A percentile compares a stretch with the other conserved stretches of the same genome.
Evolutionary conservation across 2,113 vertebrate species (phyloP).

Genomic region (Plecotus auritus): DNA sequence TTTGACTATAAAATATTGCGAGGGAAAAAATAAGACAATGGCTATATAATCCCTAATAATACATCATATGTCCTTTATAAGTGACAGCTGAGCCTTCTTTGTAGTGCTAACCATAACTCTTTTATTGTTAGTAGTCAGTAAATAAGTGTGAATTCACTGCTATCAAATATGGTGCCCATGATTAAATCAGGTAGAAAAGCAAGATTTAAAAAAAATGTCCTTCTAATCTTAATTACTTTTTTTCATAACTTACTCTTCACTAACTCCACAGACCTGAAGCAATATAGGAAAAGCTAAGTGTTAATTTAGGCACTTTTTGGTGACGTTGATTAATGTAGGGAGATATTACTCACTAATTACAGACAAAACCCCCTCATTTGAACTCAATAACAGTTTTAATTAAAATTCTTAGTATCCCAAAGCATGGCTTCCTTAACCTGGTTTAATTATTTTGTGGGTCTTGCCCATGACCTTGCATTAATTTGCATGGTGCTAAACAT

Average conservation of each 20-base stretch:
- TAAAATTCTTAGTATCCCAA: constrained; percentile 74
- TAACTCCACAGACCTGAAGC: constrained; percentile 60
- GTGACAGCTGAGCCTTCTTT: neutral
- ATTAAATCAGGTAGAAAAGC: constrained; percentile 64
- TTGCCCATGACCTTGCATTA: constrained; percentile 66
- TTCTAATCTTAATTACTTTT: constrained; percentile 74
- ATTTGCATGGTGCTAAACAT: constrained; percentile 66
- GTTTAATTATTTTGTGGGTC: constrained; percentile 71
- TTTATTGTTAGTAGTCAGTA: constrained; percentile 19
- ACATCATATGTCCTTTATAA: neutral
- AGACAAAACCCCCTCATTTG: constrained; percentile 70
- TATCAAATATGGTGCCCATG: constrained; percentile 47
- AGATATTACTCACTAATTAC: constrained; percentile 75
- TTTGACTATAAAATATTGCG: neutral
- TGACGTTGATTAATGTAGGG: constrained; percentile 74
- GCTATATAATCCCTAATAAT: neutral
- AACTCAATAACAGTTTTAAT: constrained; percentile 76
- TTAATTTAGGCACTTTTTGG: constrained; percentile 71
- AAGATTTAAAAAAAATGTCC: constrained; percentile 48
- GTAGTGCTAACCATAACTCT: neutral
- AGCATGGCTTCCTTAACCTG: constrained; percentile 65
- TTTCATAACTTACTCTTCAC: constrained; percentile 40
- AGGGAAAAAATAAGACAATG: neutral
- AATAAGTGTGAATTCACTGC: constrained; percentile 60
- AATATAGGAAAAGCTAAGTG: constrained; percentile 60